Evolutionary conservation across 1,140 invertebrate species (phyloP).

Genomic region (Lycorma delicatula): DNA sequence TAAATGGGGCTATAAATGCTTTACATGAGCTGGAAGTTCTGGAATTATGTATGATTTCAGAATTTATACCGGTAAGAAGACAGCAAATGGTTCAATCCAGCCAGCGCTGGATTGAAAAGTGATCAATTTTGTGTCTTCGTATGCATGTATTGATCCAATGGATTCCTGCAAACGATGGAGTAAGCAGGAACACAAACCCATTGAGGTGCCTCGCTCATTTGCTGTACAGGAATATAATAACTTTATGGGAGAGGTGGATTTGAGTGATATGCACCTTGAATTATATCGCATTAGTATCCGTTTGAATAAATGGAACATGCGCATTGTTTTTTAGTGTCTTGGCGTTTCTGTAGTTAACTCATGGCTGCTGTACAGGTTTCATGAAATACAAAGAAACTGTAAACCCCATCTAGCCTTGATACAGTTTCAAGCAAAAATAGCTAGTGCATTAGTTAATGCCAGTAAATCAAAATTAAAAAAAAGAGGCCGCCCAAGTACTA

Average conservation of each 20-base stretch:
- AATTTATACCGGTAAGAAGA: background rate
- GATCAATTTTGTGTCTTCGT: background rate
- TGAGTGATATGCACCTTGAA: background rate
- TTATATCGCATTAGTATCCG: background rate
- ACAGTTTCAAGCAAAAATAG: background rate
- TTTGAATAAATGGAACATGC: background rate
- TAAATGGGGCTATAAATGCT: background rate
- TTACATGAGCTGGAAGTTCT: background rate
- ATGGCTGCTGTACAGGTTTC: constrained; percentile 1
- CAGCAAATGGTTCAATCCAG: background rate
- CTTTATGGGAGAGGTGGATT: constrained; percentile 1
- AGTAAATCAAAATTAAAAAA: background rate
- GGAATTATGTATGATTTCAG: background rate
- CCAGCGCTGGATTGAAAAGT: background rate
- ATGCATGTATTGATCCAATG: background rate
- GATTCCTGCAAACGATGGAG: constrained; percentile 4
- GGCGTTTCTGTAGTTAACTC: background rate
- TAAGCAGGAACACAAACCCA: background rate
- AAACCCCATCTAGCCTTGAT: background rate
- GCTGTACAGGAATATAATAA: constrained; percentile 4
- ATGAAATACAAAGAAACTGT: background rate
- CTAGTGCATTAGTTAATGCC: background rate
- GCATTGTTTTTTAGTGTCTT: background rate
- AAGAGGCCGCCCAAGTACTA: background rate
- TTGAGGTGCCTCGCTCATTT: constrained; percentile 5